Percentiles rank a stretch among this genome's conserved stretches.
Conservation (phyloP, 2,113 vertebrate genomes). For the Macrotus californicus region DNA sequence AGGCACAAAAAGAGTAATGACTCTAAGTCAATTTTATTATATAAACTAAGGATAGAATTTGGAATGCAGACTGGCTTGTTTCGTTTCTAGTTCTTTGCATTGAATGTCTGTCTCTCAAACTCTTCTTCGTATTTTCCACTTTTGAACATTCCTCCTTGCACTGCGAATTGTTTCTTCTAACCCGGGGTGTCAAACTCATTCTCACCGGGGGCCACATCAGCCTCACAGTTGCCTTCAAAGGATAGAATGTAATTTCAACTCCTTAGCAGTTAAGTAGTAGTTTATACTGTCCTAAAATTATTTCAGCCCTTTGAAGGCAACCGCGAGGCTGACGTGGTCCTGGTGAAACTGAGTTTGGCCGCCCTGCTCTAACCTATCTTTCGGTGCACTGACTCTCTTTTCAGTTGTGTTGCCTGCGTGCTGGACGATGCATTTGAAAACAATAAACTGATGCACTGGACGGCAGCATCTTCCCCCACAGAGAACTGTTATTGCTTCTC, state of each 20-base stretch:
- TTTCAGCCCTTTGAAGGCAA: too few species aligned
- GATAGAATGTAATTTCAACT: too few species aligned
- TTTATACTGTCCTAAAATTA: too few species aligned
- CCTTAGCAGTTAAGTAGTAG: too few species aligned
- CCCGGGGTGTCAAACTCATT: background rate
- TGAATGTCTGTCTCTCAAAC: background rate
- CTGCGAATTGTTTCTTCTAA: background rate
- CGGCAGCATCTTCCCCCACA: background rate
- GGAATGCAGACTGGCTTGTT: background rate
- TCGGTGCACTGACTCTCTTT: background rate
- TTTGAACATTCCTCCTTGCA: background rate
- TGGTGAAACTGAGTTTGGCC: too few species aligned
- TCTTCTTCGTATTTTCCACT: background rate
- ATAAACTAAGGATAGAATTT: background rate
- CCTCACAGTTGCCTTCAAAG: too few species aligned
- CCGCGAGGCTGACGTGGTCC: too few species aligned
- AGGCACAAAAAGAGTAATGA: background rate
- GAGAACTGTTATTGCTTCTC: background rate
- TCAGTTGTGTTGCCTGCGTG: background rate
- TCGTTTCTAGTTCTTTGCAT: background rate
- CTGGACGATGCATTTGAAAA: background rate
- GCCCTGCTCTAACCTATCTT: background rate
- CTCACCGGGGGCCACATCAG: too few species aligned
- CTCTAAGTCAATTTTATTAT: background rate
- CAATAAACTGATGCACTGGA: background rate